Base-by-base conservation (phyloP, 2,888 invertebrate species). In the Epirrita christyi region DNA sequence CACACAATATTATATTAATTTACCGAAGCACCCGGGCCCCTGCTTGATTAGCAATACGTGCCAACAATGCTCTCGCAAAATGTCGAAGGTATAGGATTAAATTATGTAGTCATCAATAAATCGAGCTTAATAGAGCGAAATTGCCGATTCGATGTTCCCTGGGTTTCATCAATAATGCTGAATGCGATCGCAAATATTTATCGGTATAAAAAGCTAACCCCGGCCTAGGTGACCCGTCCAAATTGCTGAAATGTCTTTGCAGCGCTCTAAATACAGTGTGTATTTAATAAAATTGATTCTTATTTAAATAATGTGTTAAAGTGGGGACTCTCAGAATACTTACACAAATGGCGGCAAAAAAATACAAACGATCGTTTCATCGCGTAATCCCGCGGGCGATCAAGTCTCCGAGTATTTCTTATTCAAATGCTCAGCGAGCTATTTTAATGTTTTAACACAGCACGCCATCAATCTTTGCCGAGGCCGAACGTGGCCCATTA, bases 381-480 rank as follows among this genome's bases (percentile, higher is more conserved):
- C 76, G 80, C 76, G 76, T 83, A 87, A 86, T 87, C 83, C 80
- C 75, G 72, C 73, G 75, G 75, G 81, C 77, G 72, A 83, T 83
- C 80, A 79, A 81, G 76, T 44, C 43, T 82, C 80, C 77, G 80
- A 80, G 77, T 84, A 81, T 84, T 85, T 82, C 84, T 85, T 85
- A 87, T 87, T 86, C 85, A 88, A 88, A 86, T 86, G 80, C 85
- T 81, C 81, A 50, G 81, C 82, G 83, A 80, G 87, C 85, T 84
- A 82, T 86, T 86, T 85, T 81, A 87, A 86, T 86, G 85, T 85
- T 85, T 81, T 75, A 81, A 80, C 83, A 81, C 82, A 81, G 85
- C 82, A 81, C 82, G 77, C 83, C 85, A 89, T 90, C 89, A 90
- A 90, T 90, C 89, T 88, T 86, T 70, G 80, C 80, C 72, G 78